These are phyloP conservation scores for Melieria omissa DNA, from an alignment of 2,888 invertebrate species.

Conservation along the genomic window DNA sequence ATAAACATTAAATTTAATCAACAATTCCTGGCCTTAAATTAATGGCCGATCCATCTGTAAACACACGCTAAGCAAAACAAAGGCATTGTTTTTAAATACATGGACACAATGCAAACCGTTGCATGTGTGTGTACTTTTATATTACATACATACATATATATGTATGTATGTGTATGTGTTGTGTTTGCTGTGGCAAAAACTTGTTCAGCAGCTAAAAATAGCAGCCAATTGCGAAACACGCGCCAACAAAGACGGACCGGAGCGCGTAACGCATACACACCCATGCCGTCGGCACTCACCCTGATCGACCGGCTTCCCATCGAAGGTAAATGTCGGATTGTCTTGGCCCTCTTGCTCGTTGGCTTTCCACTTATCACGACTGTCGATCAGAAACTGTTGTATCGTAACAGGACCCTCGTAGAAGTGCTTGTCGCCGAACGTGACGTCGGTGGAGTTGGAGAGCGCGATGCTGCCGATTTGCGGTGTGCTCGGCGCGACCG, in stretches of 20 bases:
- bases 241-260: background rate
- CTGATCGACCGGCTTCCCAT: slow-evolving; percentile 39
- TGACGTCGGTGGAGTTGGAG: slow-evolving; percentile 77
- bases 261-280: background rate
- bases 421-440: slow-evolving; percentile 80
- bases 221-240: slow-evolving; percentile 11
- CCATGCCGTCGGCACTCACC: slow-evolving; percentile 45
- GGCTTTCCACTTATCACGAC: slow-evolving; percentile 58
- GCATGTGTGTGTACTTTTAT: background rate
- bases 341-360: slow-evolving; percentile 51
- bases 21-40: slow-evolving; percentile 16
- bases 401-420: slow-evolving; percentile 83
- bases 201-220: slow-evolving; percentile 15
- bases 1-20: slow-evolving; percentile 16
- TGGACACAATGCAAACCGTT: background rate
- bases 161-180: background rate
- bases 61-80: slow-evolving; percentile 12
- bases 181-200: background rate
- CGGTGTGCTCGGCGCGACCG: slow-evolving; percentile 49
- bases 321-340: slow-evolving; percentile 52
- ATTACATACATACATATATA: background rate
- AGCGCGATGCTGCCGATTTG: slow-evolving; percentile 74
- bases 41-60: slow-evolving; percentile 1
- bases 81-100: background rate
- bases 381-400: slow-evolving; percentile 75